Conservation (phyloP, 2,113 vertebrate species). For the Dendrocopos noguchii region DNA sequence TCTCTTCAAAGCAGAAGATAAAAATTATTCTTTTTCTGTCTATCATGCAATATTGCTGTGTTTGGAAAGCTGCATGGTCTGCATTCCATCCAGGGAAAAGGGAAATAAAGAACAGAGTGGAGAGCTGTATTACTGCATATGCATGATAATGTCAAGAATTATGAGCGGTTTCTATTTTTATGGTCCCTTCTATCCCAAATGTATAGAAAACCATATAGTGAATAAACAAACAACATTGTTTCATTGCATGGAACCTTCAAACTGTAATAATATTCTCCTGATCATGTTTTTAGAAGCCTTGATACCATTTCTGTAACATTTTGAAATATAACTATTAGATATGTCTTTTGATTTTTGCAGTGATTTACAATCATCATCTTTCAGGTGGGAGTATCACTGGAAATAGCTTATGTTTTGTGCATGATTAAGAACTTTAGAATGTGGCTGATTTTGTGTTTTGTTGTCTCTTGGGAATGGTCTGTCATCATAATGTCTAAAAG, state of each 20-base stretch:
- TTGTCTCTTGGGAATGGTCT: neutral
- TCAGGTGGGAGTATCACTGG: neutral
- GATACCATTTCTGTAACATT: neutral
- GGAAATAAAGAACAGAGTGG: neutral
- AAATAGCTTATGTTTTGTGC: neutral
- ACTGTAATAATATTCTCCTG: neutral
- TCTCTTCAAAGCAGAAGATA: constrained; percentile 13
- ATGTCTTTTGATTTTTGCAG: neutral
- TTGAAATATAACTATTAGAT: neutral
- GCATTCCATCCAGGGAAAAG: constrained; percentile 8
- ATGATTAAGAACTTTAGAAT: neutral
- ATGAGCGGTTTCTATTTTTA: neutral
- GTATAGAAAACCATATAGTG: neutral
- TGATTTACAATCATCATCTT: neutral
- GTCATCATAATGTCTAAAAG: neutral
- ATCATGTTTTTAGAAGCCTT: neutral
- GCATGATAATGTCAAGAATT: neutral
- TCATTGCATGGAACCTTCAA: neutral
- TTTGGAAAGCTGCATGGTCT: constrained; percentile 25
- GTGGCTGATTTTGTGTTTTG: neutral
- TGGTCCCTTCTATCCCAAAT: neutral
- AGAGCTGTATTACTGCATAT: neutral
- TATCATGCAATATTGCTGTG: neutral
- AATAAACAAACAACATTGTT: neutral
- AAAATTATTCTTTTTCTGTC: constrained; percentile 26